Evolutionary conservation across 2,888 invertebrate genomes (phyloP), one percentile per base, ranked within the genome.

Genomic region (Drosophila suboccidentalis): DNA sequence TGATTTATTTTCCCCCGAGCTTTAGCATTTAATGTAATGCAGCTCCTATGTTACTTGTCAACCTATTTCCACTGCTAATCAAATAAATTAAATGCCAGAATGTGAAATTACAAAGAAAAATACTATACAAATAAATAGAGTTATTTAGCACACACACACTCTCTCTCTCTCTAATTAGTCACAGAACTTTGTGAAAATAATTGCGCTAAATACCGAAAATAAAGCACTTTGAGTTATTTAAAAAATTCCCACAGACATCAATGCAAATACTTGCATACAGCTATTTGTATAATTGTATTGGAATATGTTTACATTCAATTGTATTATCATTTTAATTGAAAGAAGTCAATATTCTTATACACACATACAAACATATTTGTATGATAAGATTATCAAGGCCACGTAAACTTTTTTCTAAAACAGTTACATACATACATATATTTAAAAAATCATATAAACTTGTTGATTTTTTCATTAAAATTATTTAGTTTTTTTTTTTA

Each of bases 171-270:
- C 70, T 50, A 81, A 86, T 81, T 83, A 79, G 63, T 71, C 55
- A 66, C 57, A 79, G 69, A 74, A 65, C 81, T 76, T 68, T 64
- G 46, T 38, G 58, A 44, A 83, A 68, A 71, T 73, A 81, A 66
- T 81, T 87, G 71, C 29, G 60, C 79, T 79, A 87, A 87, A 83
- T 83, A 84, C 81, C 87, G 57, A 57, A 70, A 76, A 64, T 67
- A 75, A 80, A 61, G 43, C 61, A 22, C 44, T 71, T 80, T 74
- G 66, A 67, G 66, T 51, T 64, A 54, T 72, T 66, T 63, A 41
- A 63, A 61, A 69, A 78, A 69, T 50, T 51, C 63, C 36, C 43
- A 57, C 46, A 32, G 57, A 19, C 39, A 38, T 54, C 17, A n/a
- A 39, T 39, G 36, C 38, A 39, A 38, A 38, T n/a, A 57, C 46